Evolutionary conservation across 2,113 vertebrate genomes (phyloP).

Genomic region (Dinomys branickii): DNA sequence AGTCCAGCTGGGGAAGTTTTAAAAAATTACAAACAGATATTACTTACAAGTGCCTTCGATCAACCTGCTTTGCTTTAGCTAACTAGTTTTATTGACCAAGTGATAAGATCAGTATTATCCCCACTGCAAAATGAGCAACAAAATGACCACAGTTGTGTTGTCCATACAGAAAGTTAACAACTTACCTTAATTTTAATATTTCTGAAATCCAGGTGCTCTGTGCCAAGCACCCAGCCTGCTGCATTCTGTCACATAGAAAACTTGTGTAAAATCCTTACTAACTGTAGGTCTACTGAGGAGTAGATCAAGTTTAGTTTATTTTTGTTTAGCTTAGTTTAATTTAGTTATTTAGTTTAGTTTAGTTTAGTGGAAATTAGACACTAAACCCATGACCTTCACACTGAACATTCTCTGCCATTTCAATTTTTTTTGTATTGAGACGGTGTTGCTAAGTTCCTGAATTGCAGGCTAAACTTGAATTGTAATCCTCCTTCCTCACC

Average conservation of each 20-base stretch:
- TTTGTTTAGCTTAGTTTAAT: background rate
- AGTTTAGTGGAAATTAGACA: background rate
- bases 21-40: background rate
- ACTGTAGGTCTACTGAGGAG: background rate
- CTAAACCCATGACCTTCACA: background rate
- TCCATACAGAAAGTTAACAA: background rate
- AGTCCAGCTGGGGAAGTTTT: background rate
- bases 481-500: background rate
- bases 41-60: background rate
- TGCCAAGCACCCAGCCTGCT: background rate
- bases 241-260: background rate
- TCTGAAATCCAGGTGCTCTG: background rate
- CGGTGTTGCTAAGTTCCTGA: background rate
- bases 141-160: background rate
- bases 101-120: background rate
- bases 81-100: background rate
- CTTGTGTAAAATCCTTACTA: background rate
- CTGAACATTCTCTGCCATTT: background rate
- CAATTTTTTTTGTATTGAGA: background rate
- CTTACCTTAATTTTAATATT: background rate
- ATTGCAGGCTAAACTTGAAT: background rate
- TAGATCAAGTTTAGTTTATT: background rate
- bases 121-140: background rate
- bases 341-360: background rate
- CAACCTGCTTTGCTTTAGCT: background rate